phyloP scores from a whole-genome alignment of 2,888 invertebrate species.

The Podabrus alpinus region DNA sequence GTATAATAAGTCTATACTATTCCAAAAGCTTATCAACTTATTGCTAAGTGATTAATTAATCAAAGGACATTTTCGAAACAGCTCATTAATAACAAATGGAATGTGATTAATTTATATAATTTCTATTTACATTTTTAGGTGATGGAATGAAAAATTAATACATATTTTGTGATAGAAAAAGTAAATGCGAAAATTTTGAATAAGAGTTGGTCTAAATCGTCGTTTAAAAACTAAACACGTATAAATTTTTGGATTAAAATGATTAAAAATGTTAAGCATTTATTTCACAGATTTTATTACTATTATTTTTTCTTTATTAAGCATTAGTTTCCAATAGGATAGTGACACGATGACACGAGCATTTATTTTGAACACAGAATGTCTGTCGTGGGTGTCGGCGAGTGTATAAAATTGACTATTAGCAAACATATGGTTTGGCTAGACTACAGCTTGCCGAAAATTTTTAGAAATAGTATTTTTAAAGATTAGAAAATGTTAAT shows the following conservation, averaged over 20 bases:
- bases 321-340: not conserved
- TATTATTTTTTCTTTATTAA: not conserved
- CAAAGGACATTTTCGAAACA: not conserved
- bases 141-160: not conserved
- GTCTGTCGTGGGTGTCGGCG: not conserved
- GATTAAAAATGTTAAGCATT: not conserved
- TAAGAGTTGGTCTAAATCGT: not conserved
- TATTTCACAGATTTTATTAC: not conserved
- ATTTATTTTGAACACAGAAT: not conserved
- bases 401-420: not conserved
- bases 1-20: not conserved
- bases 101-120: not conserved
- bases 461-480: not conserved
- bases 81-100: not conserved
- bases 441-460: not conserved
- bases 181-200: not conserved
- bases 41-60: not conserved
- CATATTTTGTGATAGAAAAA: not conserved
- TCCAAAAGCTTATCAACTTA: not conserved
- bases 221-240: too few relatives aligned
- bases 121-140: not conserved
- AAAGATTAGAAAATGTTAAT: not conserved
- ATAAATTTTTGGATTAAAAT: not conserved
- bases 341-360: not conserved
- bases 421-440: not conserved